These are phyloP conservation scores for Coryphaenoides rupestris DNA, from an alignment of 2,113 vertebrate genomes.

Conservation along the genomic window DNA sequence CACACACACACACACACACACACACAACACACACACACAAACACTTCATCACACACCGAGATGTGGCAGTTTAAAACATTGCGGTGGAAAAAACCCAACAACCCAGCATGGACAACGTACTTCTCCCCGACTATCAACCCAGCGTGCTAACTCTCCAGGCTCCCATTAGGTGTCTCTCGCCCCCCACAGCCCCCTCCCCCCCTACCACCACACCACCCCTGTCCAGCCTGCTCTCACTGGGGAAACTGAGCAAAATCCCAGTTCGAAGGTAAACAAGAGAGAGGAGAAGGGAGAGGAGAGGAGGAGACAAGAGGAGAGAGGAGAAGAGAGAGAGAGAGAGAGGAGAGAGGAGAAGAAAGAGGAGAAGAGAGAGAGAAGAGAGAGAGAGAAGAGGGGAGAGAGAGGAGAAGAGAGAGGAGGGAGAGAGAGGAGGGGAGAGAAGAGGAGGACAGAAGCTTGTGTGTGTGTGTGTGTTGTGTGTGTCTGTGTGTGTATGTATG, in stretches of 20 bases:
- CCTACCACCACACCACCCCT: too few species aligned
- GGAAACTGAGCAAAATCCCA: background rate
- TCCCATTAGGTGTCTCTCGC: constrained; percentile 65
- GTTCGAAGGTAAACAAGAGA: constrained; percentile 8
- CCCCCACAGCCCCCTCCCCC: too few species aligned
- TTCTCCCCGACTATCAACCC: constrained; percentile 51
- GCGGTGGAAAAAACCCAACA: constrained; percentile 23
- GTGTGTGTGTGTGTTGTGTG: background rate
- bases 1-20: too few species aligned
- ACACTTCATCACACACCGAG: too few species aligned
- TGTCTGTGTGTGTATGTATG: too few species aligned
- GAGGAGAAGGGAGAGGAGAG: constrained; percentile 46
- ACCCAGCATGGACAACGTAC: constrained; percentile 59
- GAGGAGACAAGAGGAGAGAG: constrained; percentile 16
- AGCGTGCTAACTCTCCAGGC: constrained; percentile 57
- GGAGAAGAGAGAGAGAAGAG: too few species aligned
- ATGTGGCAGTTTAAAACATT: constrained; percentile 14
- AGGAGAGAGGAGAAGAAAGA: constrained; percentile 17
- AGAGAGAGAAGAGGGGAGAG: too few species aligned
- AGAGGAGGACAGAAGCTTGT: constrained; percentile 17
- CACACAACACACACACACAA: too few species aligned
- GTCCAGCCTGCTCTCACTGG: constrained; percentile 7
- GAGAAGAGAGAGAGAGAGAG: constrained; percentile 41
- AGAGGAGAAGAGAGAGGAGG: constrained; percentile 16
- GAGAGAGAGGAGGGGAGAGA: background rate